phyloP scores from a whole-genome alignment of 2,113 vertebrate genomes.

The Sceloporus undulatus region DNA sequence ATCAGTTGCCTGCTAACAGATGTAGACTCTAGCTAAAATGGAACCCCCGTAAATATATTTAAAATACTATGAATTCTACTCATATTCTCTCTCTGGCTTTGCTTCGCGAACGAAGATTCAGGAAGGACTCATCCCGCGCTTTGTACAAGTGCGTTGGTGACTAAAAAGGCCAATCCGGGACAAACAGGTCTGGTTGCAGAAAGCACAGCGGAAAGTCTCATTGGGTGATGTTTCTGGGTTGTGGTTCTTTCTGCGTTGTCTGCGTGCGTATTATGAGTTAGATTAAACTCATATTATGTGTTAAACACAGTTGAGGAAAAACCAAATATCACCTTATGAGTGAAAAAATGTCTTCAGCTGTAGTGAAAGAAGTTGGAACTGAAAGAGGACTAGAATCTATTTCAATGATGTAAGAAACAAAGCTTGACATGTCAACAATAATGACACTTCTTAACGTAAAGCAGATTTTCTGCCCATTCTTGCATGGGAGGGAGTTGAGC shows the following conservation, averaged over 20 bases:
- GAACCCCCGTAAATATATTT: not conserved
- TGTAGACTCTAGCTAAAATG: slow-evolving; percentile 13
- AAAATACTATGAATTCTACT: not conserved
- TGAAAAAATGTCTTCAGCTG: not conserved
- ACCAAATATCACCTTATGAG: not conserved
- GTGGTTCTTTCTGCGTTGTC: too few species aligned
- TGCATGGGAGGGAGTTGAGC: too few species aligned
- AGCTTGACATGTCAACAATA: not conserved
- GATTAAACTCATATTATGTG: not conserved
- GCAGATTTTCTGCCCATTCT: not conserved
- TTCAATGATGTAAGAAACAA: not conserved
- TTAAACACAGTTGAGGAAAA: too few species aligned
- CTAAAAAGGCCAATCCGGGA: too few species aligned
- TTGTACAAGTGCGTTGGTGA: too few species aligned
- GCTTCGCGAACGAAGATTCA: too few species aligned
- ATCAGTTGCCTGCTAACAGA: not conserved
- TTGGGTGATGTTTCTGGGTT: too few species aligned
- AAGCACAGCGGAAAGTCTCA: too few species aligned
- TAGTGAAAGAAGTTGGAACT: not conserved
- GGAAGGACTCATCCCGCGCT: too few species aligned
- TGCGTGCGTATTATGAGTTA: not conserved
- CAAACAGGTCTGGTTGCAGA: too few species aligned
- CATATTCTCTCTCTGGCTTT: not conserved
- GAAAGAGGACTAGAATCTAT: not conserved
- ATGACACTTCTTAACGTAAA: not conserved